Base-by-base conservation (phyloP, 2,797 vertebrate species). In the Carcharodon carcharias region DNA sequence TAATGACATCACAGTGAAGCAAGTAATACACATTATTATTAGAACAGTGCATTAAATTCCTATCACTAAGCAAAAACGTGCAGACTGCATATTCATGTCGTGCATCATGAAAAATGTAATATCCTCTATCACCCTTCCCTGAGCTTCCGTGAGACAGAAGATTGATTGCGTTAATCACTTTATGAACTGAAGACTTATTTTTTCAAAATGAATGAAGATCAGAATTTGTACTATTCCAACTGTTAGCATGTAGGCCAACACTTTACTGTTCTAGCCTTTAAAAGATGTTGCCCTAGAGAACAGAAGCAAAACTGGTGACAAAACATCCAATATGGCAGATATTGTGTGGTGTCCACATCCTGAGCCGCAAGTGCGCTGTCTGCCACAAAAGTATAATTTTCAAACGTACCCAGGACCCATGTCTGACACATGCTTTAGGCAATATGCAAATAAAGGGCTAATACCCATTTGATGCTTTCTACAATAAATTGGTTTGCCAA, bases 151-250 rank as follows among this genome's bases (percentile, higher is more conserved):
- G 35, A 69, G 63, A 69, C n/a, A 69, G n/a, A 69, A 95, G 54
- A 58, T 35, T 95, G 8, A 45, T 23, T 45, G 4, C n/a, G n/a
- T 65, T 7, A 23, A 26, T 67, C 63, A 94, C 5, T 40, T 40
- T 67, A 40, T 18, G 23, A 65, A 45, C 9, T 26, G 45, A 65
- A 45, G n/a, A 63, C 61, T 40, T 65, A n/a, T 35, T 1, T 21
- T 45, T 67, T 93, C 58, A 94, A 67, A 67, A 67, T 94, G 61
- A 93, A 65, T 93, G 8, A 89, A 58, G 87, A 61, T 91, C 31
- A 35, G 26, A 14, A 14, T 58, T 56, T 91, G 31, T 61, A 61
- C 35, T 61, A 61, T 14, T 16, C 31, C 61, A 31, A 3, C 28
- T 58, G 45, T 12, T 16, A 31, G 14, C 11, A 61, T 5, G 3